Base-by-base conservation (phyloP, 2,888 invertebrate species). In the Ophion ventricosus region DNA sequence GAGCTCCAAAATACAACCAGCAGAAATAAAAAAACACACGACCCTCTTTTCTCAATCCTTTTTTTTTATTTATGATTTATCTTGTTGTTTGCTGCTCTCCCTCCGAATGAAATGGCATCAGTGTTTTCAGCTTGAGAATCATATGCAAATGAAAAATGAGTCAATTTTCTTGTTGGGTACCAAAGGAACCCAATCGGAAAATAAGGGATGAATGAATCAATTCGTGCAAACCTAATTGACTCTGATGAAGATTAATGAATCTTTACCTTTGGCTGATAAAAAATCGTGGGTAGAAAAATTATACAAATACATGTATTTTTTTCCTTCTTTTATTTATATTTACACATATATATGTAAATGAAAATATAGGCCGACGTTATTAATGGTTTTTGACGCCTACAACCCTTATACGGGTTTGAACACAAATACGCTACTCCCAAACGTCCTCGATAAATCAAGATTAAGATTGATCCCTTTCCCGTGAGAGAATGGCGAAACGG, bases 371-470 rank as follows among this genome's bases (percentile, higher is more conserved):
- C 17, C 11, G 1, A 0, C 64, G n/a, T 77, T 77, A 78, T 78
- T 82, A 67, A 82, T 82, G 49, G 78, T 8, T 73, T 59, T 73
- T 61, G 49, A 77, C 73, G 57, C 66, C 54, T 54, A 77, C 67
- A 35, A 59, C 35, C 8, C 57, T 61, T 17, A 43, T 43, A 25
- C 49, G 40, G 17, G 17, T 54, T 23, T 11, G 20, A 43, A 49
- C 61, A 61, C 29, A 40, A 67, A 40, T 23, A n/a, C 43, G 64
- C 59, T 70, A 43, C 25, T 72, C 61, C 57, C 69, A 69, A 82
- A 82, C 63, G 82, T 79, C 78, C 73, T 74, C 82, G 61, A 82
- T 82, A 79, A 82, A 82, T 82, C 74, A 79, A 69, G 82, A 82
- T 82, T 79, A 82, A 82, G 82, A 82, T 82, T 82, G 82, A 82